Conservation (phyloP, 2,888 invertebrate genomes). For the Neria commutata region DNA sequence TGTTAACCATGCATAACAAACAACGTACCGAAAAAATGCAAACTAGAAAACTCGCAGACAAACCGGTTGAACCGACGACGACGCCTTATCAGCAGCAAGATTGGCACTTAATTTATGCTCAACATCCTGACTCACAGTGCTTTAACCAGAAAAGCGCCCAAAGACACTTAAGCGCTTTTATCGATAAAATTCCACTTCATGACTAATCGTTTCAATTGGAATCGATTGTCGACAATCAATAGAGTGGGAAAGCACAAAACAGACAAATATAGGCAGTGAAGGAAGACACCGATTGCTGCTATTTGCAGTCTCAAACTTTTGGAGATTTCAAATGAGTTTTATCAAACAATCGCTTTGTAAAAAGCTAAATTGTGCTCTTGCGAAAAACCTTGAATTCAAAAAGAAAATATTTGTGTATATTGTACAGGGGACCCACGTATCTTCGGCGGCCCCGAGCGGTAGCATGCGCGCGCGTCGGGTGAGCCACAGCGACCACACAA, state of each 20-base stretch:
- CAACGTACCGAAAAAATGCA: too few species aligned
- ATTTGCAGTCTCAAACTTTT: not conserved
- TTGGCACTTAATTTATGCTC: not conserved
- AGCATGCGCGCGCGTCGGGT: too few species aligned
- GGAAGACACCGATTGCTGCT: not conserved
- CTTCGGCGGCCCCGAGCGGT: not conserved
- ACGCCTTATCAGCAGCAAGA: conserved; percentile 10
- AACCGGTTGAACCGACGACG: too few species aligned
- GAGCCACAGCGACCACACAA: too few species aligned
- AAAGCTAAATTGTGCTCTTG: not conserved
- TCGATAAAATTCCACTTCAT: not conserved
- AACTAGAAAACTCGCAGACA: too few species aligned
- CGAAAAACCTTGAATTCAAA: conserved; percentile 11
- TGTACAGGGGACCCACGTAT: not conserved
- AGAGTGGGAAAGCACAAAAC: not conserved
- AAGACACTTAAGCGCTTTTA: not conserved
- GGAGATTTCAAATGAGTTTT: too few species aligned
- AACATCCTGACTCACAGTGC: conserved; percentile 5
- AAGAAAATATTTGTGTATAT: not conserved
- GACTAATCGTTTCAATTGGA: not conserved
- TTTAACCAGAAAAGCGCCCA: conserved; percentile 1
- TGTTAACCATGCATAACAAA: not conserved
- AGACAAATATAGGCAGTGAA: not conserved
- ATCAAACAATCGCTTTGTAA: too few species aligned
- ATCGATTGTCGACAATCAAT: not conserved